Evolutionary conservation across 2,888 invertebrate species (phyloP).

Genomic region (Allacma fusca): DNA sequence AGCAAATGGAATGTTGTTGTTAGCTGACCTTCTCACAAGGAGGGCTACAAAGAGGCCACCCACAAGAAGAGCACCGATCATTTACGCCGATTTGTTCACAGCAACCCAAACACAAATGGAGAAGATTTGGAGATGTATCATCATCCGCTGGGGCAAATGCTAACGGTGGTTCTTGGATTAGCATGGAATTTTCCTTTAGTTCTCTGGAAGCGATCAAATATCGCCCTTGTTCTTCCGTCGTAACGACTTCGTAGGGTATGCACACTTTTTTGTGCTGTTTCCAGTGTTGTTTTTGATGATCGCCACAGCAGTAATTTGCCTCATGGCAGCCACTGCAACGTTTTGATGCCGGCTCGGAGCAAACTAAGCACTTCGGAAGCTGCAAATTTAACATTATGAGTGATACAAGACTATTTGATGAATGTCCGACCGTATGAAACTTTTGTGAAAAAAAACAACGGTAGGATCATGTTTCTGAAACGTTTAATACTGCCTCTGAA

Average conservation of each 20-base stretch:
- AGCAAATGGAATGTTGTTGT: neutral
- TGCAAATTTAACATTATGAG: neutral
- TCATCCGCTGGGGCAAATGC: slow-evolving; percentile 4
- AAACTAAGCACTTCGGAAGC: slow-evolving; percentile 18
- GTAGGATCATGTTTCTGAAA: too few relatives aligned
- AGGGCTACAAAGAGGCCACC: slow-evolving; percentile 18
- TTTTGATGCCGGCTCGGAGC: neutral
- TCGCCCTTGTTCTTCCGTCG: neutral
- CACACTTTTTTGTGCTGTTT: slow-evolving; percentile 23
- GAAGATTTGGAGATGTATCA: neutral
- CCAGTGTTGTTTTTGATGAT: slow-evolving; percentile 33
- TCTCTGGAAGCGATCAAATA: slow-evolving; percentile 26
- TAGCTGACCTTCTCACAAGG: slow-evolving; percentile 23
- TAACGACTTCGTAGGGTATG: slow-evolving; percentile 6
- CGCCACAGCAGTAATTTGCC: slow-evolving; percentile 1
- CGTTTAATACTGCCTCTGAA: too few relatives aligned
- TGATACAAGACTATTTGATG: too few relatives aligned
- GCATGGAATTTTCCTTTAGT: neutral
- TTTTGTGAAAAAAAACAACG: too few relatives aligned
- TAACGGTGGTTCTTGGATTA: slow-evolving; percentile 10
- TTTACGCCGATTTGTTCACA: neutral
- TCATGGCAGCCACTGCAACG: slow-evolving; percentile 21
- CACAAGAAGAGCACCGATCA: slow-evolving; percentile 5
- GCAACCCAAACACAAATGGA: neutral
- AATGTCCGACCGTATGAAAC: too few relatives aligned